These are phyloP conservation scores for Myotis planiceps DNA, from an alignment of 2,797 vertebrate genomes.

Conservation along the genomic window DNA sequence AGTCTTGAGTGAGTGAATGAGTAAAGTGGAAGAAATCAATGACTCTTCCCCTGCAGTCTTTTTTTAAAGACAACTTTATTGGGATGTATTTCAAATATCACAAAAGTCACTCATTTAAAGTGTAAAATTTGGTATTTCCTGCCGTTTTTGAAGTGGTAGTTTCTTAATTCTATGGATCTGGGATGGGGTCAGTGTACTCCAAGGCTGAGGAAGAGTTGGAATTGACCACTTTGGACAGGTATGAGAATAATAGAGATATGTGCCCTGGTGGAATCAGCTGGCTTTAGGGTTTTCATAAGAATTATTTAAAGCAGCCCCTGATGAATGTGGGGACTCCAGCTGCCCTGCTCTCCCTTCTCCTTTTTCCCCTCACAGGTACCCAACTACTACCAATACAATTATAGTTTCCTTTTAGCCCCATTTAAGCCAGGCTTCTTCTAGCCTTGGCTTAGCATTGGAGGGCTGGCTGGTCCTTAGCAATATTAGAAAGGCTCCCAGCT, in stretches of 20 bases:
- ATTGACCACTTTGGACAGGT: background rate
- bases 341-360: background rate
- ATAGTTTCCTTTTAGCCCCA: background rate
- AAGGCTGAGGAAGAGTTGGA: background rate
- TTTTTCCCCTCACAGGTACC: background rate
- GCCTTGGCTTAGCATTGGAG: background rate
- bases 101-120: background rate
- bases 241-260: background rate
- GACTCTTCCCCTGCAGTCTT: background rate
- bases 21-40: background rate
- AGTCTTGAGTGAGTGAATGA: background rate
- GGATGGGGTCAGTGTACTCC: background rate
- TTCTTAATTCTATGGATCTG: background rate
- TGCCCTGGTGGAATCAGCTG: background rate
- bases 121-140: background rate
- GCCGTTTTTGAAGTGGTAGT: background rate
- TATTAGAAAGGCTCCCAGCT: background rate
- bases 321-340: background rate
- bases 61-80: background rate
- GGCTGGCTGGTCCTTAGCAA: background rate
- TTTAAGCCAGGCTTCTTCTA: background rate
- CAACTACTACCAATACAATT: background rate
- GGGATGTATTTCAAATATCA: constrained; percentile 3
- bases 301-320: background rate
- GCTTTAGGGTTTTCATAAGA: background rate